Base-by-base conservation (phyloP, 2,797 vertebrate genomes). In the Danio aesculapii region DNA sequence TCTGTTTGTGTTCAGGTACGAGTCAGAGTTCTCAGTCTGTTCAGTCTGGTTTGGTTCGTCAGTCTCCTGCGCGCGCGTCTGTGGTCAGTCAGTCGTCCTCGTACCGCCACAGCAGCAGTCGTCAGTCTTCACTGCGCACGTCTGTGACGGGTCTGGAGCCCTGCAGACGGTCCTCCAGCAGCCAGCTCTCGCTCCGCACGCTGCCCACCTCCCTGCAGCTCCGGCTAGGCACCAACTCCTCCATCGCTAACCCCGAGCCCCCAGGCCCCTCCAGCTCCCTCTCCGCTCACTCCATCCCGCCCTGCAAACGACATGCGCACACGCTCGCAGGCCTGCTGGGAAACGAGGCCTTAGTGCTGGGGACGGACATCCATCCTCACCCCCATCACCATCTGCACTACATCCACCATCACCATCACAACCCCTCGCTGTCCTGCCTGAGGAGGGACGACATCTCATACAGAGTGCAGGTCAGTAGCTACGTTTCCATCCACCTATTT, bases 1-100 rank as follows among this genome's bases (percentile, higher is more conserved):
- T 70, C 6, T 73, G 46, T 57, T 14, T 77, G 13, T 44, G 59
- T 52, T 8, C 86, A 99, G 97, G 97, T 88, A 98, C 96, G 67
- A 99, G 98, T 92, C 97, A 97, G 90, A 99, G 98, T 84, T 94
- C 96, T 63, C 98, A 99, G 89, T 98, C 97, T 0, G 97, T 99
- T 39, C 98, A 96, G 91, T 98, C 95, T 0, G 94, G 96, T 85
- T 92, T 98, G 90, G 94, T 97, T 16, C 95, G 97, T 81, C 98
- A 97, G 92, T 99, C 97, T 63, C 98, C 98, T 0, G 97, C 97
- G 8, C 96, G 97, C 30, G 97, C 96, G 75, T 99, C 98, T 0
- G 95, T 97, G 14, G 96, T 95, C 83, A 98, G 97, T 93, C 98
- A 98, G 86, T 98, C 97, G 0, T 98, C 98, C 0, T 98, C 97